Evolutionary conservation across 1,140 invertebrate genomes (phyloP).

Genomic region (Sweltsa coloradensis): DNA sequence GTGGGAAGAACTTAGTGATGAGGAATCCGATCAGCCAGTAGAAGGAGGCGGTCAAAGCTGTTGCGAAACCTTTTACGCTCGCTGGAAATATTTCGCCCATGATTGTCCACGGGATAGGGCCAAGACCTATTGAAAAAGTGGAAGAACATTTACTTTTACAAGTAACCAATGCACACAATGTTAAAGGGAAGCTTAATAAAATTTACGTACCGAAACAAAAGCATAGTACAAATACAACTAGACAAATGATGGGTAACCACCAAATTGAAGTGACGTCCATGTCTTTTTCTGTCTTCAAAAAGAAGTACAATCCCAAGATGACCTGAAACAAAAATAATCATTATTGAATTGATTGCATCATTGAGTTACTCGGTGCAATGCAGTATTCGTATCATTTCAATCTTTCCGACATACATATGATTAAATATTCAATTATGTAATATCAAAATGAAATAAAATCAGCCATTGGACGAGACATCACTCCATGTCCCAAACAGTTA

Average conservation of each 20-base stretch:
- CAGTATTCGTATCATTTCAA: too few species aligned
- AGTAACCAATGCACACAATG: too few species aligned
- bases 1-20: slow-evolving; percentile 60
- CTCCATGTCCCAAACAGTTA: too few species aligned
- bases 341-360: too few species aligned
- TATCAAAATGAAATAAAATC: too few species aligned
- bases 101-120: slow-evolving; percentile 74
- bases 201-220: slow-evolving; percentile 68
- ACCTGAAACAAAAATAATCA: slow-evolving; percentile 44
- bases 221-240: slow-evolving; percentile 63
- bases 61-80: slow-evolving; percentile 60
- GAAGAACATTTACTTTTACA: too few species aligned
- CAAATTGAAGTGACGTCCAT: slow-evolving; percentile 38
- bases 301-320: slow-evolving; percentile 50
- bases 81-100: slow-evolving; percentile 73
- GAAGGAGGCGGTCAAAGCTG: slow-evolving; percentile 56
- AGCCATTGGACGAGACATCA: too few species aligned
- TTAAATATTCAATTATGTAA: too few species aligned
- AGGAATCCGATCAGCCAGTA: slow-evolving; percentile 73
- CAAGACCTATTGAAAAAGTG: slow-evolving; percentile 54
- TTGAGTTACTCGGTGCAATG: too few species aligned
- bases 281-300: slow-evolving; percentile 35
- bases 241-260: slow-evolving; percentile 55
- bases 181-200: too few species aligned
- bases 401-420: too few species aligned